A percentile compares a stretch with the other conserved stretches of the same genome.
Conservation (phyloP, 2,797 vertebrate genomes). For the Phataginus tetradactyla region DNA sequence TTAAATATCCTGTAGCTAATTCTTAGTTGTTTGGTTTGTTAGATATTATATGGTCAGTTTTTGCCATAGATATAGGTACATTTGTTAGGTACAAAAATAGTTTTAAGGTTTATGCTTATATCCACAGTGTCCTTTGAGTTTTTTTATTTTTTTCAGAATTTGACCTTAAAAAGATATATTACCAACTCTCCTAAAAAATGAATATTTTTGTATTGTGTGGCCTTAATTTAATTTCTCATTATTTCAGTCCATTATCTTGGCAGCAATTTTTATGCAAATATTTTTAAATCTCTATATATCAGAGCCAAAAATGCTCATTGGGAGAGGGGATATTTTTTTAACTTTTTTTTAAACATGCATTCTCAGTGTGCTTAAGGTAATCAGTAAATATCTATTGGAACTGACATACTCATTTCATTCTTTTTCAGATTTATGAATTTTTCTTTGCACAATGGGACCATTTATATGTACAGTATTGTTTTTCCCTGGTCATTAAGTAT, state of each 20-base stretch:
- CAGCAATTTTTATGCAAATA: neutral
- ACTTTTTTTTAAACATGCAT: neutral
- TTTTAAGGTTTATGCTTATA: neutral
- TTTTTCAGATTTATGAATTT: neutral
- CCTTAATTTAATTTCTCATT: constrained; percentile 36
- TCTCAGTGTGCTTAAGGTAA: neutral
- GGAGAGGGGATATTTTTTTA: neutral
- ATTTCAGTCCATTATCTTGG: neutral
- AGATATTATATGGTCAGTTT: neutral
- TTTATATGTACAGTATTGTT: neutral
- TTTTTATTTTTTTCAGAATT: constrained; percentile 31
- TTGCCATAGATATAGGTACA: neutral
- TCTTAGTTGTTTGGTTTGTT: neutral
- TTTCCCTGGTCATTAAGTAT: neutral
- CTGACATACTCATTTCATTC: neutral
- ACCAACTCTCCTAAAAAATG: neutral
- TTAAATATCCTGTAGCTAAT: neutral
- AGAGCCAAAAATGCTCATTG: neutral
- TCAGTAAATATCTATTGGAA: neutral
- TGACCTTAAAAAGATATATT: neutral
- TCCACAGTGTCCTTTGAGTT: neutral
- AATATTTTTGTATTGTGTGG: neutral
- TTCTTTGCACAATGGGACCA: neutral
- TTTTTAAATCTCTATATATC: constrained; percentile 20
- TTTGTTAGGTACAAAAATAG: neutral